phyloP scores from a whole-genome alignment of 2,797 vertebrate species.

The Phalloptychus januarius region DNA sequence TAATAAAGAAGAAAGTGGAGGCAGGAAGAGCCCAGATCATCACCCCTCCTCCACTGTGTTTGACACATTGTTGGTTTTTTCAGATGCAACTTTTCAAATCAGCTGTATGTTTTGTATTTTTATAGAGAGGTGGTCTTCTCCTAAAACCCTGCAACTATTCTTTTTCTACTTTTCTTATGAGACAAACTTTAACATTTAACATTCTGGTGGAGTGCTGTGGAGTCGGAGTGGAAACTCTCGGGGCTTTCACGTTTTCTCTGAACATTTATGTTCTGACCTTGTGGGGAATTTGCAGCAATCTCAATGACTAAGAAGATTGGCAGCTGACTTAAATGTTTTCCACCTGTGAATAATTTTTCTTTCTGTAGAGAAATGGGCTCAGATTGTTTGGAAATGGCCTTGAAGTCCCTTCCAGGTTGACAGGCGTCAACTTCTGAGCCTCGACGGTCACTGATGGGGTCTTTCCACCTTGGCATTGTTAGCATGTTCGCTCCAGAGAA shows the following conservation, averaged over 20 bases:
- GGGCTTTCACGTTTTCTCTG: not conserved
- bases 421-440: not conserved
- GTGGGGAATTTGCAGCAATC: not conserved
- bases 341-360: not conserved
- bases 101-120: not conserved
- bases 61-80: not conserved
- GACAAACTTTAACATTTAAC: not conserved
- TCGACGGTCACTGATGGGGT: not conserved
- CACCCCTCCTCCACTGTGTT: not conserved
- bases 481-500: not conserved
- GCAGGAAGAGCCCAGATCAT: not conserved
- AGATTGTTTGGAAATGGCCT: not conserved
- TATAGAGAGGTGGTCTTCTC: not conserved
- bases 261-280: constrained; percentile 3
- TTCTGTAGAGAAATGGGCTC: not conserved
- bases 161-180: not conserved
- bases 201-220: not conserved
- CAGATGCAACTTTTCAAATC: not conserved
- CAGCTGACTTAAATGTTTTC: constrained; percentile 1
- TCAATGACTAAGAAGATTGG: not conserved
- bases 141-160: not conserved
- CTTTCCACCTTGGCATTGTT: not conserved
- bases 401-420: not conserved
- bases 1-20: not conserved
- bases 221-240: not conserved